Conservation (phyloP, 2,113 vertebrate genomes). For the Lagopus leucura region DNA sequence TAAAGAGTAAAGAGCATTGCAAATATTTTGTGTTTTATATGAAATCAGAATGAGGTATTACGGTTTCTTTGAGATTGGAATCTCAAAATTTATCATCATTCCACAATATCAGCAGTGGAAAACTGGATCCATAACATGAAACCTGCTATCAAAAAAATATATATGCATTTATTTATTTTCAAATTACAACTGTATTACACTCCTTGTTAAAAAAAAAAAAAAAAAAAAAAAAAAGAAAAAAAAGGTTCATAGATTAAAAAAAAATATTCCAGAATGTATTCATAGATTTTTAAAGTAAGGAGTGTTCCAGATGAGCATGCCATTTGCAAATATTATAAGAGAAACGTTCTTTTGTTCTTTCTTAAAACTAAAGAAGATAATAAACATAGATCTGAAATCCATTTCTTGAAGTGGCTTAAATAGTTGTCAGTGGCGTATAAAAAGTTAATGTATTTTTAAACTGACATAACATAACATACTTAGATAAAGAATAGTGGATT, state of each 20-base stretch:
- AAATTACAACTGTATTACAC: not conserved
- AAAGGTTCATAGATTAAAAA: not conserved
- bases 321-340: not conserved
- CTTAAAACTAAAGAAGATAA: not conserved
- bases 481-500: not conserved
- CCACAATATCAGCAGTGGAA: not conserved
- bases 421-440: not conserved
- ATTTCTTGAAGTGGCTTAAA: not conserved
- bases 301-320: not conserved
- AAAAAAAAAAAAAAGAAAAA: no score
- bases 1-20: not conserved
- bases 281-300: not conserved
- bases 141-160: not conserved
- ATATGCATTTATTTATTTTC: not conserved
- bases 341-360: not conserved
- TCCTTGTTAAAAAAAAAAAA: not conserved
- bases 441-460: slow-evolving; percentile 14
- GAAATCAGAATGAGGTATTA: not conserved
- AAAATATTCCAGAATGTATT: not conserved
- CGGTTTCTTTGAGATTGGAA: not conserved
- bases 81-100: not conserved
- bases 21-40: not conserved
- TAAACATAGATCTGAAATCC: not conserved
- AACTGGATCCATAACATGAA: not conserved
- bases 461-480: not conserved